Base-by-base conservation (phyloP, 2,888 invertebrate genomes). In the Branchellion lobata region DNA sequence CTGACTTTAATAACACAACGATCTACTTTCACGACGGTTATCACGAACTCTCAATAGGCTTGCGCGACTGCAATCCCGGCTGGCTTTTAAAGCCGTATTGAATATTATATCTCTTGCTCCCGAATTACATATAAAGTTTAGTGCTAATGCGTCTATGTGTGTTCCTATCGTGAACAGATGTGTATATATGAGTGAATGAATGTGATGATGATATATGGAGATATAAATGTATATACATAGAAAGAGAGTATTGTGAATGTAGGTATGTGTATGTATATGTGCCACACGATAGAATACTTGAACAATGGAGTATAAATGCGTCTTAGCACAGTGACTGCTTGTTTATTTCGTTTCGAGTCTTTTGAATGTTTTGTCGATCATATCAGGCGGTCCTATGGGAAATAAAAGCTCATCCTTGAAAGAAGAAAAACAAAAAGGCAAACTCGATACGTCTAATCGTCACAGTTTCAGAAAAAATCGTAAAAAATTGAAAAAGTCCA, bases 391-490 rank as follows among this genome's bases (percentile, higher is more conserved):
- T n/a, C 21, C 3, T 14, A 57, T 57, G 61, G 61, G 61, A 5
- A 57, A 57, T n/a, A 8, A n/a, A 57, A 57, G 21, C 61, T 24
- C 61, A 57, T 57, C 61, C 21, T n/a, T 57, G 21, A 57, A 24
- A n/a, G 61, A 57, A 24, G 24, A 57, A 18, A 5, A 18, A 24
- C 21, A 5, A 24, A 57, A 57, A 24, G 21, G 5, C 3, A 57
- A 57, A n/a, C 3, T 57, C 21, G 61, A 57, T n/a, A 14, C 24
- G 24, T 14, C 21, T 5, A 57, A 3, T 57, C 61, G 61, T 14
- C 21, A 24, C 3, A 57, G 61, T 57, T 57, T 57, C 61, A 57
- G 61, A 57, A 57, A 57, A 57, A 57, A 57, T 24, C 61, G 61
- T 3, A 57, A 57, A 57, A 57, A 24, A 24, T 18, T 57, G n/a